Conservation (phyloP, 2,888 invertebrate genomes). For the Heliconius sara region DNA sequence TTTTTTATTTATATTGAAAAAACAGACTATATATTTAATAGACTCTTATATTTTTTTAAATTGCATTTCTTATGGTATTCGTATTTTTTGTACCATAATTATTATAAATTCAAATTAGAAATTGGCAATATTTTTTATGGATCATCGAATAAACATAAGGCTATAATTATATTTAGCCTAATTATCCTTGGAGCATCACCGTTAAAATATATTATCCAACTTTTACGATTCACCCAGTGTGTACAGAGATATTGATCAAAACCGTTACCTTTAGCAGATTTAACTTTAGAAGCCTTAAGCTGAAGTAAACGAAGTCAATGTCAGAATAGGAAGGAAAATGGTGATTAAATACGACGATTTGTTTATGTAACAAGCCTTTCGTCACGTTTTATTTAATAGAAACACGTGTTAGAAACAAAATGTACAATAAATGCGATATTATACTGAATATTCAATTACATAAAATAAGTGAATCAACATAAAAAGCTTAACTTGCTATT, state of each 20-base stretch:
- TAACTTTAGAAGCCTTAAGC: neutral
- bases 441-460: neutral
- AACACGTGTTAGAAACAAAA: slow-evolving; percentile 17
- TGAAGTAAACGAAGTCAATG: slow-evolving; percentile 17
- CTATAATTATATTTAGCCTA: neutral
- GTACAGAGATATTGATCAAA: neutral
- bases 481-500: neutral
- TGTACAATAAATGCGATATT: neutral
- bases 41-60: neutral
- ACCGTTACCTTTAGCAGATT: neutral
- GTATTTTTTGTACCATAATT: too few species aligned
- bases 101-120: too few species aligned
- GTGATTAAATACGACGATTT: neutral
- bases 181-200: neutral
- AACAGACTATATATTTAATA: neutral
- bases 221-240: neutral
- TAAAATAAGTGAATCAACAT: neutral
- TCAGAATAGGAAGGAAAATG: slow-evolving; percentile 17
- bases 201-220: too few species aligned
- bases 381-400: slow-evolving; percentile 12
- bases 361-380: slow-evolving; percentile 13
- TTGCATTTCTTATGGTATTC: neutral
- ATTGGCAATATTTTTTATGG: too few species aligned
- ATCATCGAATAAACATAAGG: too few species aligned
- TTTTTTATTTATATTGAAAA: neutral